phyloP scores from a whole-genome alignment of 2,113 vertebrate species.

The Oryzias celebensis region DNA sequence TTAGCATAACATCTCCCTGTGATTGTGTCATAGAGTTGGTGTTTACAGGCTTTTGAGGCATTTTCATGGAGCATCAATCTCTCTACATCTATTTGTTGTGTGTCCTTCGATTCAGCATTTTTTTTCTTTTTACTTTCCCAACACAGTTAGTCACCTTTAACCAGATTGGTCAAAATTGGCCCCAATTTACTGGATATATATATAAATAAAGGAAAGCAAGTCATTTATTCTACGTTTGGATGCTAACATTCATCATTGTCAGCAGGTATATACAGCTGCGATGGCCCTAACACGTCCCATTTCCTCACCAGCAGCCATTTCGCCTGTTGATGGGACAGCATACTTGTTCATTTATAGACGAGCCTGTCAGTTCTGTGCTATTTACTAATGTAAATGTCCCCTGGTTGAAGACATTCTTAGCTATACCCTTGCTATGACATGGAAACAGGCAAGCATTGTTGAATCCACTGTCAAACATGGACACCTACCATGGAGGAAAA shows the following conservation, averaged over 20 bases:
- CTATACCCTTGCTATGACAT: slow-evolving; percentile 53
- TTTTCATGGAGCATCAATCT: slow-evolving; percentile 49
- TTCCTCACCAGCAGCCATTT: slow-evolving; percentile 69
- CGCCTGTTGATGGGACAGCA: slow-evolving; percentile 69
- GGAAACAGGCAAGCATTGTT: slow-evolving; percentile 55
- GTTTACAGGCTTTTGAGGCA: slow-evolving; percentile 49
- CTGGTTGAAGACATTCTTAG: slow-evolving; percentile 54
- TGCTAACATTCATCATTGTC: slow-evolving; percentile 82
- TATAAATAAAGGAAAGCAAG: slow-evolving; percentile 69
- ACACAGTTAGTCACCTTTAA: slow-evolving; percentile 41
- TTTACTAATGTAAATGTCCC: slow-evolving; percentile 81
- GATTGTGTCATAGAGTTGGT: slow-evolving; percentile 45
- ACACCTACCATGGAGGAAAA: slow-evolving; percentile 30
- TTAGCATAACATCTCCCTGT: slow-evolving; percentile 38
- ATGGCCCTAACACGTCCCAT: slow-evolving; percentile 78
- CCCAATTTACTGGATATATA: slow-evolving; percentile 63
- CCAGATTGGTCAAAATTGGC: slow-evolving; percentile 64
- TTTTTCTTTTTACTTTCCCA: slow-evolving; percentile 12
- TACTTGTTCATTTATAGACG: slow-evolving; percentile 74
- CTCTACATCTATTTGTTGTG: slow-evolving; percentile 19
- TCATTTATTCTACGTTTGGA: slow-evolving; percentile 74
- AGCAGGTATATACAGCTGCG: slow-evolving; percentile 66
- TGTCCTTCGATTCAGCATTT: slow-evolving; percentile 34
- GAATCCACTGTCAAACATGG: slow-evolving; percentile 48
- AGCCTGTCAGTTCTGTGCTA: slow-evolving; percentile 79